Conservation (phyloP, 2,888 invertebrate genomes). For the Drosophila cyrtoloma region DNA sequence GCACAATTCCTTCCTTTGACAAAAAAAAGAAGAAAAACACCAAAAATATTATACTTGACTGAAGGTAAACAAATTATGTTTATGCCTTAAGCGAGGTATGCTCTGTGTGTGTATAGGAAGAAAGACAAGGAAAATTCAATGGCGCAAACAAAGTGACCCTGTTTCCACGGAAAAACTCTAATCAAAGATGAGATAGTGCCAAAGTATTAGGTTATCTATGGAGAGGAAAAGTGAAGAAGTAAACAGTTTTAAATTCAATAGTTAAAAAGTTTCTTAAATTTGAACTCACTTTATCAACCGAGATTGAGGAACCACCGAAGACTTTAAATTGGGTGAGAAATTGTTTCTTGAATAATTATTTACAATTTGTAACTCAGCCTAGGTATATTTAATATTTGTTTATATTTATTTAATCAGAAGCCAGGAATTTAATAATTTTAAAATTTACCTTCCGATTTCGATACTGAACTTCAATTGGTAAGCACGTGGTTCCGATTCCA, state of each 20-base stretch:
- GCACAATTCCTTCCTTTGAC: constrained; percentile 19
- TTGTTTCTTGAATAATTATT: background rate
- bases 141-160: background rate
- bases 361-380: background rate
- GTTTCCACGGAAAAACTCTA: background rate
- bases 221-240: background rate
- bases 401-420: background rate
- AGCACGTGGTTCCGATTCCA: background rate
- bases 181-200: background rate
- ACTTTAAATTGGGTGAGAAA: background rate
- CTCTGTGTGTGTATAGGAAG: constrained; percentile 3
- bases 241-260: background rate
- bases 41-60: constrained; percentile 1
- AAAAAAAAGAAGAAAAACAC: constrained; percentile 3
- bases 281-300: background rate
- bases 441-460: background rate
- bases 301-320: background rate
- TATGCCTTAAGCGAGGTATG: constrained; percentile 22
- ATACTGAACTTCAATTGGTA: background rate
- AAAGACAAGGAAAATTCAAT: constrained; percentile 1
- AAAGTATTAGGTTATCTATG: background rate
- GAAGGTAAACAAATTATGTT: constrained; percentile 45
- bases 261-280: background rate
- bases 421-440: background rate
- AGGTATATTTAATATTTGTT: no score